Evolutionary conservation across 2,113 vertebrate species (phyloP).

Genomic region (Rhea pennata): DNA sequence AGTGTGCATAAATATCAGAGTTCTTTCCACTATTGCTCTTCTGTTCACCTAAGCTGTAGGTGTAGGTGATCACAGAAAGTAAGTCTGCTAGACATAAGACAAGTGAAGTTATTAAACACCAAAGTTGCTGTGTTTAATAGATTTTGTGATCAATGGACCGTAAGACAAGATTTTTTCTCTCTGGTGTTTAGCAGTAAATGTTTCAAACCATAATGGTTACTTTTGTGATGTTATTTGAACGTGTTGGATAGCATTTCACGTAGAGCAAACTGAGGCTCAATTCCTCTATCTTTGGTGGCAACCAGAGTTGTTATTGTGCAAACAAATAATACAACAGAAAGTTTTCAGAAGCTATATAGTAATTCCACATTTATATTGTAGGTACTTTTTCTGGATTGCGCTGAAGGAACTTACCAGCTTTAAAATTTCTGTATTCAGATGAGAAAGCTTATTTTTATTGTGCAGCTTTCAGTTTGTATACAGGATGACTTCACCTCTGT

Average conservation of each 20-base stretch:
- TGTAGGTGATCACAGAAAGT: background rate
- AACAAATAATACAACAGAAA: background rate
- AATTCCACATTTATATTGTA: background rate
- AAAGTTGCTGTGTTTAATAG: background rate
- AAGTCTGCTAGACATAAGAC: background rate
- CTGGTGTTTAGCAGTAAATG: background rate
- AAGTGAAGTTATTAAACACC: background rate
- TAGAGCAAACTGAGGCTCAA: background rate
- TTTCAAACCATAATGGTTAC: background rate
- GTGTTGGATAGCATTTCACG: background rate
- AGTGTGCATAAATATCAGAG: background rate
- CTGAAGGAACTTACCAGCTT: background rate
- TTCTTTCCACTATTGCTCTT: background rate
- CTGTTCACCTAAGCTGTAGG: background rate
- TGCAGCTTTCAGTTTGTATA: background rate
- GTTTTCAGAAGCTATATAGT: background rate
- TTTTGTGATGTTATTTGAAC: background rate
- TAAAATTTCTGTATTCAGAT: background rate
- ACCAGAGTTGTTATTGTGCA: background rate
- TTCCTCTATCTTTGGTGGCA: background rate
- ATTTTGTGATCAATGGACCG: background rate
- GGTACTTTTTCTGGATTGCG: background rate
- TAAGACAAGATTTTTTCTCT: background rate
- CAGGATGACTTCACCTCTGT: background rate
- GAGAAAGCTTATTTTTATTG: background rate